A percentile compares a stretch with the other conserved stretches of the same genome.
Conservation (phyloP, 2,797 vertebrate species). For the Tragopan temminckii region DNA sequence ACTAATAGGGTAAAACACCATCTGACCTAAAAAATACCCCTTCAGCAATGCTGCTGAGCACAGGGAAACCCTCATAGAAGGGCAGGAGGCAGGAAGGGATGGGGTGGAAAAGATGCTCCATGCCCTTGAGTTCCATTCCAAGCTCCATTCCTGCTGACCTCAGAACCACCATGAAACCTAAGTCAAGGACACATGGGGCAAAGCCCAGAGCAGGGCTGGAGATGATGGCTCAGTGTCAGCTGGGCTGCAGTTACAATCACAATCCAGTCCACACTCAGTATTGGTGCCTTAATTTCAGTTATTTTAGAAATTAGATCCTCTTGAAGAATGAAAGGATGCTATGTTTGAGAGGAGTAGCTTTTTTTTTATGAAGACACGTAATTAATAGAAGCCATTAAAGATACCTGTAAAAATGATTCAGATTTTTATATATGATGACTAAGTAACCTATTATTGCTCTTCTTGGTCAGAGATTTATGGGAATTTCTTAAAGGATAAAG, state of each 20-base stretch:
- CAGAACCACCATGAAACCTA: accelerated
- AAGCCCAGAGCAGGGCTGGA: not conserved
- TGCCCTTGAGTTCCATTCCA: not conserved
- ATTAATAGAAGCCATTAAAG: conserved; percentile 81
- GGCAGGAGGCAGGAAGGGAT: not conserved
- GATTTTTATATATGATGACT: conserved; percentile 82
- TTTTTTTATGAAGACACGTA: conserved; percentile 73
- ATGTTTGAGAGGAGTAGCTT: conserved; percentile 44
- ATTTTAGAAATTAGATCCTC: conserved; percentile 75
- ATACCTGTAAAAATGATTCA: conserved; percentile 80
- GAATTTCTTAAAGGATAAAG: conserved; percentile 83
- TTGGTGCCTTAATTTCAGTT: conserved; percentile 75
- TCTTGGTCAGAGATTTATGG: conserved; percentile 83
- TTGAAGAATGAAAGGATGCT: conserved; percentile 73
- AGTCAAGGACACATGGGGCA: not conserved
- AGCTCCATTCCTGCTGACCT: not conserved
- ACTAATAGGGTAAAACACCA: not conserved
- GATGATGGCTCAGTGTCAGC: not conserved
- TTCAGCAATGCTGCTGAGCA: not conserved
- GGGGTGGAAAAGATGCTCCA: accelerated
- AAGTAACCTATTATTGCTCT: conserved; percentile 82
- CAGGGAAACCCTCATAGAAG: accelerated
- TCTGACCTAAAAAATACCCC: accelerated
- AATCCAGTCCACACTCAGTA: not conserved
- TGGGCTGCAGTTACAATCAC: not conserved